A percentile compares a stretch with the other conserved stretches of the same genome.
phyloP scores from a whole-genome alignment of 2,888 invertebrate genomes.

The Esperia sulphurella region DNA sequence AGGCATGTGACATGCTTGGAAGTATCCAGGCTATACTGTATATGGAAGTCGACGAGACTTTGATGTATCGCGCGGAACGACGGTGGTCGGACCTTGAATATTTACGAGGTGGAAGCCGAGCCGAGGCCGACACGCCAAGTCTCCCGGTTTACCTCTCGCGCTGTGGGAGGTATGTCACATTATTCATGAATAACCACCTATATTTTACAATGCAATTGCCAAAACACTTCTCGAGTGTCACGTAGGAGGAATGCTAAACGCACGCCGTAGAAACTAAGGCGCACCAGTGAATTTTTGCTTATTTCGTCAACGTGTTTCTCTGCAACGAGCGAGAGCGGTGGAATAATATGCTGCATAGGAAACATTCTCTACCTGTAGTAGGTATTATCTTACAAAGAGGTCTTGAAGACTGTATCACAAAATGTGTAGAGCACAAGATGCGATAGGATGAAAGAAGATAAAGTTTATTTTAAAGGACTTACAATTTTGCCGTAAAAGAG shows the following conservation, averaged over 20 bases:
- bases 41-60: slow-evolving; percentile 54
- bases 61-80: slow-evolving; percentile 56
- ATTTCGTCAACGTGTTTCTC: neutral
- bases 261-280: neutral
- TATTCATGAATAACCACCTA: slow-evolving; percentile 55
- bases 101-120: slow-evolving; percentile 48
- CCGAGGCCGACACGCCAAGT: slow-evolving; percentile 14
- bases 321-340: neutral
- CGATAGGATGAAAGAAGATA: no score
- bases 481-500: no score
- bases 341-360: neutral
- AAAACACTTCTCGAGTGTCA: slow-evolving; percentile 27
- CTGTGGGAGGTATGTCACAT: slow-evolving; percentile 43
- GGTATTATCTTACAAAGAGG: neutral
- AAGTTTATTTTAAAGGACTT: no score
- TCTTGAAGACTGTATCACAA: neutral
- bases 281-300: neutral
- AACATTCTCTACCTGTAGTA: neutral
- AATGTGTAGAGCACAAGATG: no score
- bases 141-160: slow-evolving; percentile 24
- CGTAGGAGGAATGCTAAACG: slow-evolving; percentile 9
- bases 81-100: slow-evolving; percentile 61
- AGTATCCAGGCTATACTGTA: slow-evolving; percentile 30
- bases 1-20: slow-evolving; percentile 31
- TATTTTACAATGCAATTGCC: slow-evolving; percentile 44